Percentiles rank a stretch among this genome's conserved stretches.
phyloP scores from a whole-genome alignment of 2,888 invertebrate species.

The Pollenia labialis region DNA sequence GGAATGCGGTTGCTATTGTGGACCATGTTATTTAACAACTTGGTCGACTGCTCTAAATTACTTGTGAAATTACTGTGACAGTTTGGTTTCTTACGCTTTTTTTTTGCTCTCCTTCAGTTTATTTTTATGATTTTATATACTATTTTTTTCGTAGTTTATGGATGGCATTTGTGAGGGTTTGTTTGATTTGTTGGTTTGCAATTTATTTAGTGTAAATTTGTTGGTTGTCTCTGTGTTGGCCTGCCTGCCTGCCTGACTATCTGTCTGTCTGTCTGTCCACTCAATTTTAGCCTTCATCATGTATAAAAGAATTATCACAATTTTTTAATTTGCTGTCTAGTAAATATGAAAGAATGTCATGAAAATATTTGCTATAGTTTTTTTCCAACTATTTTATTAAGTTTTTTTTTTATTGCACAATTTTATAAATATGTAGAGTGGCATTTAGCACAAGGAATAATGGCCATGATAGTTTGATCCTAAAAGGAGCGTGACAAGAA shows the following conservation, averaged over 20 bases:
- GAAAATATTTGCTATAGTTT: conserved; percentile 46
- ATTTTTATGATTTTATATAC: conserved; percentile 59
- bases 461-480: not conserved
- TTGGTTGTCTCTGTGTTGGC: conserved; percentile 6
- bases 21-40: conserved; percentile 72
- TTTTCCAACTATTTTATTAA: conserved; percentile 3
- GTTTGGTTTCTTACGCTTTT: conserved; percentile 64
- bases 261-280: conserved; percentile 15
- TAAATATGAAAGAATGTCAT: conserved; percentile 62
- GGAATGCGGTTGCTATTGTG: conserved; percentile 65
- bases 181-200: conserved; percentile 72
- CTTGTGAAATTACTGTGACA: conserved; percentile 76
- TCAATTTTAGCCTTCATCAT: conserved; percentile 41
- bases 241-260: not conserved
- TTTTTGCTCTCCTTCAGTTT: conserved; percentile 44
- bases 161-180: conserved; percentile 73
- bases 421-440: conserved; percentile 13
- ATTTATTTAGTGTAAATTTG: conserved; percentile 56
- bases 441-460: not conserved
- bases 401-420: conserved; percentile 35
- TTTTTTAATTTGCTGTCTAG: conserved; percentile 70
- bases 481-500: not conserved
- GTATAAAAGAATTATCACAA: conserved; percentile 66
- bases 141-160: conserved; percentile 69
- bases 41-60: conserved; percentile 75